Conservation (phyloP, 1,140 invertebrate species). For the Trichonephila inaurata region DNA sequence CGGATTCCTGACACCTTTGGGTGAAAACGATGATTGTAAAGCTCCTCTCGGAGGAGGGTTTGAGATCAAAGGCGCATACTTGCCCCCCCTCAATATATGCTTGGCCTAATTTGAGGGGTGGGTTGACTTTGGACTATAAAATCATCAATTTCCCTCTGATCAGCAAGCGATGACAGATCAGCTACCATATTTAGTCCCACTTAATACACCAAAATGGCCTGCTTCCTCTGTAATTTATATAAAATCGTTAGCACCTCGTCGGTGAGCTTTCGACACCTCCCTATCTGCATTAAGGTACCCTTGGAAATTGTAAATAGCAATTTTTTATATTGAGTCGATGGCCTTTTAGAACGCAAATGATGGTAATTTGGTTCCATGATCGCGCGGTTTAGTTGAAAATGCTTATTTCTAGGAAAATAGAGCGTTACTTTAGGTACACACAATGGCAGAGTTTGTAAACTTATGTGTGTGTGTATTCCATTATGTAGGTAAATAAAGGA, state of each 20-base stretch:
- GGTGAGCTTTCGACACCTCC: slow-evolving; percentile 58
- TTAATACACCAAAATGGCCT: slow-evolving; percentile 14
- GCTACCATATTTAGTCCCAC: slow-evolving; percentile 62
- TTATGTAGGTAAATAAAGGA: background rate
- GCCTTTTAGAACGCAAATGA: slow-evolving; percentile 26
- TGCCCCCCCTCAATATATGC: background rate
- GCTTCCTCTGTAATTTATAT: slow-evolving; percentile 55
- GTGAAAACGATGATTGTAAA: background rate
- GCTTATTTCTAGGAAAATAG: background rate
- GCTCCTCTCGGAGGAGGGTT: background rate
- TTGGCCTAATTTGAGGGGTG: slow-evolving; percentile 16
- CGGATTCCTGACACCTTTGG: slow-evolving; percentile 21
- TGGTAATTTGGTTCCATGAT: slow-evolving; percentile 13
- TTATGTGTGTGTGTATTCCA: no score
- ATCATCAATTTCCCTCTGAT: slow-evolving; percentile 65
- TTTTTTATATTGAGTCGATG: slow-evolving; percentile 19
- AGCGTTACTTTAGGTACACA: background rate
- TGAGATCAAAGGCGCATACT: background rate
- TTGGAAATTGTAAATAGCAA: slow-evolving; percentile 64
- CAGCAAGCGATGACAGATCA: slow-evolving; percentile 67
- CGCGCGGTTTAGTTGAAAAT: background rate
- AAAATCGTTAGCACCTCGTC: slow-evolving; percentile 48
- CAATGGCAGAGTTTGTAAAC: background rate
- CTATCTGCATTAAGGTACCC: background rate
- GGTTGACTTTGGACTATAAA: no score